Evolutionary conservation across 1,140 invertebrate species (phyloP).

Genomic region (Lerema accius): DNA sequence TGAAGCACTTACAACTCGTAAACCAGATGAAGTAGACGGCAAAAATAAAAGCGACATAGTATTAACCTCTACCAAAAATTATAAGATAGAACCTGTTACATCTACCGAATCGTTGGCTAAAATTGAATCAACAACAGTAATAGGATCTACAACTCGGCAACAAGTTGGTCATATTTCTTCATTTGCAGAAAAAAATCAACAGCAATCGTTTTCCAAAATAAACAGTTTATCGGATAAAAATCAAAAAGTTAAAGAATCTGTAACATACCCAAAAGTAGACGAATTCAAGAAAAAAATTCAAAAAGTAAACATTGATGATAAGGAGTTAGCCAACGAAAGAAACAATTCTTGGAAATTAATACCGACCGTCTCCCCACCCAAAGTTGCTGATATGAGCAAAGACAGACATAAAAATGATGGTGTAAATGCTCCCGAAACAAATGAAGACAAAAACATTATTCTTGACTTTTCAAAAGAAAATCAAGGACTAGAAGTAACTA

Average conservation of each 20-base stretch:
- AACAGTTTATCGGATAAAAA: constrained; percentile 19
- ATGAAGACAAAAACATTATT: constrained; percentile 65
- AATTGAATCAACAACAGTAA: constrained; percentile 8
- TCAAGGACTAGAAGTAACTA: constrained; percentile 89
- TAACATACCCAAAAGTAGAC: constrained; percentile 63
- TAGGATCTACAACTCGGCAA: constrained; percentile 7
- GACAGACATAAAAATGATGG: constrained; percentile 64
- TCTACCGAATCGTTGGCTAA: constrained; percentile 21
- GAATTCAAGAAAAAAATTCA: constrained; percentile 77
- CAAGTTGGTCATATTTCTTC: constrained; percentile 4
- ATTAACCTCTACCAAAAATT: neutral
- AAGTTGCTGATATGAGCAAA: constrained; percentile 58
- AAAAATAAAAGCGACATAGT: constrained; percentile 1
- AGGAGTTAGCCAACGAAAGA: constrained; percentile 61
- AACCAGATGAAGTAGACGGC: neutral
- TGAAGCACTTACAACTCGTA: neutral
- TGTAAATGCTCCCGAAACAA: constrained; percentile 46
- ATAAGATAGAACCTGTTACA: constrained; percentile 2
- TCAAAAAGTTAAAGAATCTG: constrained; percentile 39
- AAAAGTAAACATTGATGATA: constrained; percentile 77
- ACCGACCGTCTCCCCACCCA: constrained; percentile 68
- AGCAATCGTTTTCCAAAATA: constrained; percentile 13
- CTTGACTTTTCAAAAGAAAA: constrained; percentile 84
- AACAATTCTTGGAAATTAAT: constrained; percentile 80
- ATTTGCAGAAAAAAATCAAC: constrained; percentile 32